These are phyloP conservation scores for Rhysida immarginata DNA, from an alignment of 1,140 invertebrate species.

Conservation along the genomic window DNA sequence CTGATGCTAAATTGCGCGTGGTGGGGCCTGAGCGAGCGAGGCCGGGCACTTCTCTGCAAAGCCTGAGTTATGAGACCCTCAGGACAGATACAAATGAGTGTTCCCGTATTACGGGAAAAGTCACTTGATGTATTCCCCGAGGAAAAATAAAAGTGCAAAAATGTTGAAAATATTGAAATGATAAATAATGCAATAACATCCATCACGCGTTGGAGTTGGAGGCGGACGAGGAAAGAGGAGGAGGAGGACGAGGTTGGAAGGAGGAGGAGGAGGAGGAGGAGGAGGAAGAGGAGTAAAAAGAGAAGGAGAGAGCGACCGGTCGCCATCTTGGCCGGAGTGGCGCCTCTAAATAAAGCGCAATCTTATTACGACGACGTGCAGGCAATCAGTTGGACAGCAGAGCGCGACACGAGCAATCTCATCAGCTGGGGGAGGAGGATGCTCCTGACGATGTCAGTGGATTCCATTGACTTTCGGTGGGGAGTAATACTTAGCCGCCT, in stretches of 20 bases:
- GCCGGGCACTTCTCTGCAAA: not conserved
- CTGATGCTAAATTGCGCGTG: no score
- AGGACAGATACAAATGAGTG: conserved; percentile 9
- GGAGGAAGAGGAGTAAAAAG: not conserved
- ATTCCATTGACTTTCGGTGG: no score
- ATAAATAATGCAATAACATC: conserved; percentile 10
- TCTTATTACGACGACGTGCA: no score
- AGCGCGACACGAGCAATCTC: no score
- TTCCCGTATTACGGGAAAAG: conserved; percentile 6
- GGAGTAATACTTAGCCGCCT: no score
- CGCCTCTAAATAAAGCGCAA: no score
- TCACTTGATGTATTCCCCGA: conserved; percentile 7
- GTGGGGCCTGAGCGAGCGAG: no score
- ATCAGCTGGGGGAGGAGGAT: no score
- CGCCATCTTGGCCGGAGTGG: no score
- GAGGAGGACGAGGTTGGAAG: not conserved
- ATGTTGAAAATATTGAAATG: conserved; percentile 10
- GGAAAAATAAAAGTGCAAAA: conserved; percentile 9
- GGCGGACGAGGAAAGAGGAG: not conserved
- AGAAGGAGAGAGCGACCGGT: not conserved
- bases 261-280: not conserved
- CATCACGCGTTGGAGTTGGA: not conserved
- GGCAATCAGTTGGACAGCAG: no score
- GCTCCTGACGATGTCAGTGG: no score
- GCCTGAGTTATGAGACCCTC: conserved; percentile 4